Evolutionary conservation across 1,140 invertebrate species (phyloP).

Genomic region (Drosophila sechellia): DNA sequence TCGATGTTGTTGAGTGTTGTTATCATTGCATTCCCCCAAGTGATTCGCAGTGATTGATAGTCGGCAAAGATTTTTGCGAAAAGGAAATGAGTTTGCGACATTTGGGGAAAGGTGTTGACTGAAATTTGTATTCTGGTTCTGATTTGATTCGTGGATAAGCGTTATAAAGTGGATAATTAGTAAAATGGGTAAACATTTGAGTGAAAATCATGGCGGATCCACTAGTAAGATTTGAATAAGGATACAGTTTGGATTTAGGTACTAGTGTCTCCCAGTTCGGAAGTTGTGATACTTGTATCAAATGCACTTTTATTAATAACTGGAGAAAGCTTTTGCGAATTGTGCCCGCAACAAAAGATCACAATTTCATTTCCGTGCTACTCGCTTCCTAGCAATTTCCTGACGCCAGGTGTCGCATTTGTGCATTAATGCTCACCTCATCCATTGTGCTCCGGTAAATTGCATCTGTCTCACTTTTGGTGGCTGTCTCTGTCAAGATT

Average conservation of each 20-base stretch:
- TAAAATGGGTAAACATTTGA: too few species aligned
- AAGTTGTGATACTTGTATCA: too few species aligned
- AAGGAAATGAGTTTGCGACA: constrained; percentile 18
- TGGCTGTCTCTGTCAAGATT: constrained; percentile 51
- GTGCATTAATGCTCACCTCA: constrained; percentile 37
- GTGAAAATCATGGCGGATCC: too few species aligned
- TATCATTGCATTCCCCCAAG: constrained; percentile 38
- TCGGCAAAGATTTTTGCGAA: constrained; percentile 26
- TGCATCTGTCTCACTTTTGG: constrained; percentile 41
- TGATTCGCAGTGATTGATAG: constrained; percentile 64
- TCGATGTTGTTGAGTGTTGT: constrained; percentile 32
- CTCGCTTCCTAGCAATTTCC: constrained; percentile 43
- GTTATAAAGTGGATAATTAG: too few species aligned
- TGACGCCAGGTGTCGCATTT: constrained; percentile 37
- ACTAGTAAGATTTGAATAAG: background rate
- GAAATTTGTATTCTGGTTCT: constrained; percentile 6
- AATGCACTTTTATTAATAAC: background rate
- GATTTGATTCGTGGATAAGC: background rate
- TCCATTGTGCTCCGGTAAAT: constrained; percentile 41
- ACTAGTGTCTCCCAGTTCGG: too few species aligned
- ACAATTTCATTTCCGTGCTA: constrained; percentile 33
- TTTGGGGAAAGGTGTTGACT: constrained; percentile 7
- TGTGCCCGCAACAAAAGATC: constrained; percentile 32
- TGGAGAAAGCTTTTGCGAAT: constrained; percentile 10
- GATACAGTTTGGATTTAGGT: background rate